Base-by-base conservation (phyloP, 2,888 invertebrate genomes). In the Tachina fera region DNA sequence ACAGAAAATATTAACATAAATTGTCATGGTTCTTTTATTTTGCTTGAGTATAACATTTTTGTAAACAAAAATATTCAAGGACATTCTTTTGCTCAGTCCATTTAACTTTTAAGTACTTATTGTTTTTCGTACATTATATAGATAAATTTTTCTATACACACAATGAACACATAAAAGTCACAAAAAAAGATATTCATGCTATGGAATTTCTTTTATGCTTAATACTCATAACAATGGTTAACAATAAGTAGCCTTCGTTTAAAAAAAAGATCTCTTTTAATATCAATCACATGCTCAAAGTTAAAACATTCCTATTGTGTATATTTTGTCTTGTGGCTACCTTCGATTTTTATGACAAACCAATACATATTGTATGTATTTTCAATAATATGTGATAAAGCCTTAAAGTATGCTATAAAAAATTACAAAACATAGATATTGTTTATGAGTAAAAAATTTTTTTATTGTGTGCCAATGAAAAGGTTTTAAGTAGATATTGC, bases 201-300 rank as follows among this genome's bases (percentile, higher is more conserved):
- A 56, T 4, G n/a, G 60, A 61, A n/a, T 19, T 3, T 41, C 31
- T 41, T 39, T 49, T 51, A 9, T 80, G 16, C 19, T 22, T 19
- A 41, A 41, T 67, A 41, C 45, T 61, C 2, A 51, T 43, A 49
- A 49, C 56, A 79, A 74, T 71, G 41, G 19, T 61, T 65, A 41
- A 43, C 31, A 51, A 75, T 45, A 53, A 79, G 75, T 71, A 60
- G 65, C 74, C 71, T 79, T 82, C 47, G 71, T 41, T 61, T 53
- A 63, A 43, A 58, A 67, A 13, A 60, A 80, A 67, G 31, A 45
- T 51, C 16, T 56, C 41, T 56, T 39, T 49, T 68, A 56, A 43
- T 45, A 58, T 76, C 41, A 76, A 39, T 47, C 77, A 67, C 41
- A 45, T 39, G 41, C 53, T 63, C 47, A 9, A 19, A 45, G 41